These are phyloP conservation scores for Drosophila pruinosa DNA, from an alignment of 1,140 invertebrate genomes.

Conservation along the genomic window DNA sequence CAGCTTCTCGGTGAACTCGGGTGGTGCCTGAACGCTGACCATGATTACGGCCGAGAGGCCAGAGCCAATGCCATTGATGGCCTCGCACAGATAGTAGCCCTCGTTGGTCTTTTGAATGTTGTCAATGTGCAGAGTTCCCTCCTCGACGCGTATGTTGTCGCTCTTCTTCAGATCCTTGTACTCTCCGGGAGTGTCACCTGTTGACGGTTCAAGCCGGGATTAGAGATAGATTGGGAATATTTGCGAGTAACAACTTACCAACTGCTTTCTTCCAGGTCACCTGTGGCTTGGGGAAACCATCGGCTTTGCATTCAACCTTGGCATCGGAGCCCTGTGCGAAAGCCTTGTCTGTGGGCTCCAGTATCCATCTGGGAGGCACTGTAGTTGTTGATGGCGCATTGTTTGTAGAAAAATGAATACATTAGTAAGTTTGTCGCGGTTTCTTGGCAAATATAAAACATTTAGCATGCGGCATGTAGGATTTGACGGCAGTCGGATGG, in stretches of 20 bases:
- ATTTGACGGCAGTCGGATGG: conserved; percentile 44
- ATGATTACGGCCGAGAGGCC: conserved; percentile 96
- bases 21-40: conserved; percentile 96
- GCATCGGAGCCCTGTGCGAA: conserved; percentile 96
- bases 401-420: conserved; percentile 41
- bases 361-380: conserved; percentile 98
- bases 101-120: conserved; percentile 96
- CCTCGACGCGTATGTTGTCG: conserved; percentile 94
- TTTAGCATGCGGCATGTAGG: conserved; percentile 56
- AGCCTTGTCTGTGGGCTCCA: conserved; percentile 97
- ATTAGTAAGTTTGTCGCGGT: conserved; percentile 50
- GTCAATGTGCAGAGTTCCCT: conserved; percentile 93
- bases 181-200: conserved; percentile 94
- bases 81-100: conserved; percentile 97
- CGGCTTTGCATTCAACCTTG: conserved; percentile 96
- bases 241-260: conserved; percentile 85
- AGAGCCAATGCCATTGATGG: conserved; percentile 97
- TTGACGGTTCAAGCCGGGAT: neutral
- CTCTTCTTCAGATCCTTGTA: conserved; percentile 95
- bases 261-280: conserved; percentile 98
- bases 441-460: conserved; percentile 10
- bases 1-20: conserved; percentile 96
- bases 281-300: conserved; percentile 96
- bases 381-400: conserved; percentile 30
- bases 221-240: neutral